Base-by-base conservation (phyloP, 2,113 vertebrate species). In the Notothenia rossii region DNA sequence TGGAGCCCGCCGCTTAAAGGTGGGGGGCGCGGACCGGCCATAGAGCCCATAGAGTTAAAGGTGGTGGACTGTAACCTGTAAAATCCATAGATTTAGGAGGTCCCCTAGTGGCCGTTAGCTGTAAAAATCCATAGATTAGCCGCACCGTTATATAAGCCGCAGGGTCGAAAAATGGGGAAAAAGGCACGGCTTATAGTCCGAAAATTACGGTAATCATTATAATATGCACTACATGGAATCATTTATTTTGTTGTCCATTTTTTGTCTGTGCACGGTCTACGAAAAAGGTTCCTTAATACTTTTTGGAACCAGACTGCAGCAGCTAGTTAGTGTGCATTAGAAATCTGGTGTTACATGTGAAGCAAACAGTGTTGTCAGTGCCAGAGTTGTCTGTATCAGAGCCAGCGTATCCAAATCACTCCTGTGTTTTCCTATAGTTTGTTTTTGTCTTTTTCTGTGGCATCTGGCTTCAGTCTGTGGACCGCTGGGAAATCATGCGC, bases 401-500 rank as follows among this genome's bases (percentile, higher is more conserved):
- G 20, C 55, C 55, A 66, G 36, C 54, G 36, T 2, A 18, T 46
- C 56, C 65, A 33, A 50, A 20, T 40, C 43, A n/a, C 50, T 36
- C 58, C 29, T 72, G 5, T 49, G 12, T n/a, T 40, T 55, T 11
- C 48, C 22, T 60, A 33, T 17, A 18, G 49, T 12, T 45, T 74
- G 10, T 74, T 56, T 61, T 14, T 77, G 17, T 66, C 7, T 53
- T 4, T 43, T 67, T 74, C 43, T 63, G 68, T 51, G 45, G 46
- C 74, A 65, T 69, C 69, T 77, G 76, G 10, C 33, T 51, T 75
- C 18, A 48, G 40, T 15, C 17, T 60, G 62, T 2, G 14, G 46
- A 50, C 84, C n/a, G 18, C 80, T 63, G 72, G 84, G 80, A 86
- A 83, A 83, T 83, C 76, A 68, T 22, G 18, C 43, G 63, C 55